Base-by-base conservation (phyloP, 30 jellyfish, hydroid and myxozoan genomes). In the Cassiopea xamachana region DNA sequence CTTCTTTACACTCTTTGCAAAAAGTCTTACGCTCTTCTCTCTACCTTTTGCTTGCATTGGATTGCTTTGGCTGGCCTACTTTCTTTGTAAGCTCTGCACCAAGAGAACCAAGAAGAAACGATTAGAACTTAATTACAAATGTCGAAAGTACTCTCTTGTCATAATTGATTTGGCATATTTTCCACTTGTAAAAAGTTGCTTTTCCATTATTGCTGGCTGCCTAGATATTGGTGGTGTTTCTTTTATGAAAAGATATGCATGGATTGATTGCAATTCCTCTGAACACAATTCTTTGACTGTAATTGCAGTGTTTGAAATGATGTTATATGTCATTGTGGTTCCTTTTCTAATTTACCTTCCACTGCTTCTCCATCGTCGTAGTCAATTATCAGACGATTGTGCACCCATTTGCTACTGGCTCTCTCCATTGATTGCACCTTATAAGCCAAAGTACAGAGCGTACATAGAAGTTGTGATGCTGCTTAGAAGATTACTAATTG, bases 301-400 rank as follows among this genome's bases (percentile, higher is more conserved):
- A 9, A 61, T 87, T 60, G 87, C 94, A 7, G 13, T 46, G n/a
- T 10, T 87, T 62, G 85, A 85, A 16, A 18, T 78, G 48, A 62
- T 79, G 7, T 18, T 87, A 44, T 87, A 77, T 46, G 86, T 87
- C n/a, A 49, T 87, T 48, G 94, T 89, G 14, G 48, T 87, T 43
- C 94, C 94, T 2, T 47, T 64, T 48, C 50, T 87, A n/a, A 46
- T 87, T 46, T 87, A 77, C 80, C 44, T 75, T 7, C 90, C 94
- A 18, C 78, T 87, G 68, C 90, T 77, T 27, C 67, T 58, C 67
- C 77, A 46, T 5, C 48, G 78, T 51, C 84, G 90, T 19, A 50
- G 68, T 14, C 62, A 79, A 5, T 50, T 87, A 77, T 17, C 44
- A 46, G 77, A 77, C 18, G 85, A 77, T 7, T 39, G 59, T 12